These are phyloP conservation scores for Argyresthia goedartella DNA, from an alignment of 2,888 invertebrate species.

Conservation along the genomic window DNA sequence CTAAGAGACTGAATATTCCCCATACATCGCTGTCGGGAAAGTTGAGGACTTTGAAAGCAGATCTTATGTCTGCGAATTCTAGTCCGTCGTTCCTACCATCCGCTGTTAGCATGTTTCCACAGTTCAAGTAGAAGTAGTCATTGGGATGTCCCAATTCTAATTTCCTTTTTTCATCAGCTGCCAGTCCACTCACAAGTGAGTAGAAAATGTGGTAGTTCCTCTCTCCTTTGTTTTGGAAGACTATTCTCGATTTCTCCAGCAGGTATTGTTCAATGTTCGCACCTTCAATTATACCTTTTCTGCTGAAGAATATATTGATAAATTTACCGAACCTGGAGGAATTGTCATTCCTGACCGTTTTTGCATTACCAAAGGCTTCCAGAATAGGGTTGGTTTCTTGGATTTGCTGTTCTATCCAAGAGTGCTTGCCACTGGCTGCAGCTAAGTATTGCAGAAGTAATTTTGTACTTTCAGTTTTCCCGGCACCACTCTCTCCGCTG, in stretches of 20 bases:
- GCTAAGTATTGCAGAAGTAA: constrained; percentile 93
- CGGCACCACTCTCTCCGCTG: constrained; percentile 96
- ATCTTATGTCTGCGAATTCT: constrained; percentile 89
- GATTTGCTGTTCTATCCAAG: constrained; percentile 98
- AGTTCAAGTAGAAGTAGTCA: constrained; percentile 85
- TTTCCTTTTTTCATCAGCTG: constrained; percentile 81
- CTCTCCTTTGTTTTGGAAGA: constrained; percentile 89
- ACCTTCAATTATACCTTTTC: constrained; percentile 88
- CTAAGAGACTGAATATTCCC: constrained; percentile 87
- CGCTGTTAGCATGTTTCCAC: constrained; percentile 81
- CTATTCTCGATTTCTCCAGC: constrained; percentile 93
- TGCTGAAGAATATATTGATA: constrained; percentile 90
- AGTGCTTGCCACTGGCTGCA: constrained; percentile 93
- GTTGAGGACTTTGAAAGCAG: constrained; percentile 93
- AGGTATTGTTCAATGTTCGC: constrained; percentile 96
- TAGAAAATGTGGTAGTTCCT: constrained; percentile 98
- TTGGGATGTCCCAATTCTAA: constrained; percentile 80
- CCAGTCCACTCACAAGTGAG: constrained; percentile 87
- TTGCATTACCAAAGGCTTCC: constrained; percentile 98
- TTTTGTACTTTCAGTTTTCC: constrained; percentile 97
- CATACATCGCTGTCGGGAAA: constrained; percentile 87
- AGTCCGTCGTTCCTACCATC: constrained; percentile 87
- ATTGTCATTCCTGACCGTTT: constrained; percentile 95
- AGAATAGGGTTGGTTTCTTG: constrained; percentile 96
- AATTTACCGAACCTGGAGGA: constrained; percentile 97